Percentiles rank a stretch among this genome's conserved stretches.
Evolutionary conservation across 1,140 invertebrate species (phyloP).

Genomic region (Rhizoglyphus robini): DNA sequence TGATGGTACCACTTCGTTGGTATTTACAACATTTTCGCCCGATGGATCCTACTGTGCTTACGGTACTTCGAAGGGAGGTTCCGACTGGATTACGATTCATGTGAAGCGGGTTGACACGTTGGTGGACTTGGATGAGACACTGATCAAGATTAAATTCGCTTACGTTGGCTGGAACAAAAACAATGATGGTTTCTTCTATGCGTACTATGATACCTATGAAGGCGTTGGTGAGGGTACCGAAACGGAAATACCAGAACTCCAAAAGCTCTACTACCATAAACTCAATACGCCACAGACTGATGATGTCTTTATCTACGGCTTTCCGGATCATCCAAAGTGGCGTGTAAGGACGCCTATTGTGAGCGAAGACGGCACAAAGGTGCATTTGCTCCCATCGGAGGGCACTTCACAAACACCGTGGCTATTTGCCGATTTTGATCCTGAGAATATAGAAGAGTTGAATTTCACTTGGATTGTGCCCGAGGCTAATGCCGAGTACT

Average conservation of each 20-base stretch:
- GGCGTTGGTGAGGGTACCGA: constrained; percentile 76
- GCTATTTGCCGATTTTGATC: constrained; percentile 52
- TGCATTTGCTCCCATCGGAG: constrained; percentile 59
- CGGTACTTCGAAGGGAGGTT: constrained; percentile 75
- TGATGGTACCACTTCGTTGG: constrained; percentile 81
- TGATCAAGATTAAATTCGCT: constrained; percentile 85
- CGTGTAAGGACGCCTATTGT: background rate
- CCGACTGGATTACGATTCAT: constrained; percentile 82
- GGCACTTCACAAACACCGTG: constrained; percentile 77
- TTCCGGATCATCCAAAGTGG: constrained; percentile 79
- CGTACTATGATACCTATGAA: constrained; percentile 56
- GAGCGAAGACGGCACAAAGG: constrained; percentile 75
- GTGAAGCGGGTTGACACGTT: constrained; percentile 37
- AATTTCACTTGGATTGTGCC: too few species aligned
- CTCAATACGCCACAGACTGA: constrained; percentile 70
- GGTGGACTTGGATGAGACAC: constrained; percentile 69
- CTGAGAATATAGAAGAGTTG: constrained; percentile 32
- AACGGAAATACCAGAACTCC: constrained; percentile 67
- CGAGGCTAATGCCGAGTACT: constrained; percentile 85
- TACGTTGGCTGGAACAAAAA: constrained; percentile 86
- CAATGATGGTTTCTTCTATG: constrained; percentile 84
- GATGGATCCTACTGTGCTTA: constrained; percentile 82
- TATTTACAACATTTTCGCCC: constrained; percentile 66
- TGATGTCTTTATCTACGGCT: constrained; percentile 77
- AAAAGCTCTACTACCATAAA: constrained; percentile 84